Evolutionary conservation across 2,888 invertebrate species (phyloP), one percentile per base, ranked within the genome.

Genomic region (Eubasilissa splendida): DNA sequence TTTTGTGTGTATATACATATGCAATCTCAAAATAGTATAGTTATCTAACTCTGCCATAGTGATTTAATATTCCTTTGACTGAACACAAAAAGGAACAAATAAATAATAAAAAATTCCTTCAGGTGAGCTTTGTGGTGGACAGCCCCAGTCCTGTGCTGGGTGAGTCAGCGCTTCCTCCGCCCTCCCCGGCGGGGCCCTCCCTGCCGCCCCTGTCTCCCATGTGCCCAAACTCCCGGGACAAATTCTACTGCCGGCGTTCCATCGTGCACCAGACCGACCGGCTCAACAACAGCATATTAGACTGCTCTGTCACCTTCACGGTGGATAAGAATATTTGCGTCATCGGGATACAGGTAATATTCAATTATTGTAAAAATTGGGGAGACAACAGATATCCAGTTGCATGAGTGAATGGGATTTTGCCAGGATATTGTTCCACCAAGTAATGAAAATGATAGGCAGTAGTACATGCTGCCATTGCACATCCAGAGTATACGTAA

Each of bases 301-400:
- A 96, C 87, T 95, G 95, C 86, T 93, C 94, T 12, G 92, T 96
- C 52, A 95, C 95, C 3, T 96, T 96, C 87, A 94, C 93, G 86
- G 96, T 95, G 71, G 95, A 96, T 86, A 94, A 93, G 86, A 95
- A 95, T 86, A 94, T 96, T 85, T 95, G 95, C 86, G 91, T 96
- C 70, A 91, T 93, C 84, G 96, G 94, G 54, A 92, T 94, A 73
- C 92, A 94, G 91, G 92, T 93, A 85, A 65, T 33, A 7, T 31
- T 63, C 7, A 42, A 42, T 42, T 42, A 42, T 5, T 42, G 7
- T 42, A 42, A 42, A 42, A 42, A 7, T 42, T 42, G 42, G 7
- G 7, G 7, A 42, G 7, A 1, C 42, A 42, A 7, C 42, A 42
- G 7, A 42, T 7, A 42, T 7, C 4, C 42, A 5, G 42, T 7